phyloP scores from a whole-genome alignment of 2,888 invertebrate genomes.

The Herminia tarsipennalis region DNA sequence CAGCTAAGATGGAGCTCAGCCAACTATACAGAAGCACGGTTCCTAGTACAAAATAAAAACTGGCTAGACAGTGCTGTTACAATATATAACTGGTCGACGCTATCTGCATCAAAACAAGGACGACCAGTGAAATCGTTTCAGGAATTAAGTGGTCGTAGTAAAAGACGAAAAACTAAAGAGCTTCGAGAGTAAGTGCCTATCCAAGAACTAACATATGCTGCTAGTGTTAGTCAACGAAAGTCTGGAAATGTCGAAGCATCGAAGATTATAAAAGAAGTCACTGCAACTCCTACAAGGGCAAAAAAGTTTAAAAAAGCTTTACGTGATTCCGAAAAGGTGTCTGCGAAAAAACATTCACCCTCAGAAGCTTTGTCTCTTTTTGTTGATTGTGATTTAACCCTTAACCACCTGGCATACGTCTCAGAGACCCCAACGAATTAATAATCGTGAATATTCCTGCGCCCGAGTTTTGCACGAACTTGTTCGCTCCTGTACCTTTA shows the following conservation, averaged over 20 bases:
- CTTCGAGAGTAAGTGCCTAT: conserved; percentile 3
- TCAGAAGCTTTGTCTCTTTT: conserved; percentile 8
- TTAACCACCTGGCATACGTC: too few species aligned
- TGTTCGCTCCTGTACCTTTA: too few species aligned
- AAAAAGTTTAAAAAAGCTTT: too few species aligned
- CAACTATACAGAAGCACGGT: too few species aligned
- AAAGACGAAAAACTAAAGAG: neutral
- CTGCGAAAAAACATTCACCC: conserved; percentile 6
- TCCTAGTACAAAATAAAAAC: too few species aligned
- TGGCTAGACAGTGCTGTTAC: too few species aligned
- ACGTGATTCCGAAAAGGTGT: conserved; percentile 1
- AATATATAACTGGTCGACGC: too few species aligned
- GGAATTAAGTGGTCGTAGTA: neutral
- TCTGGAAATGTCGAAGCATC: conserved; percentile 4
- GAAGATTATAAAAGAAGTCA: conserved; percentile 12
- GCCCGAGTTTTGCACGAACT: too few species aligned
- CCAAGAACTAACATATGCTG: conserved; percentile 8
- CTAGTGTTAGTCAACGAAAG: neutral
- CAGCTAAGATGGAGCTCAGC: too few species aligned
- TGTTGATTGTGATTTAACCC: conserved; percentile 11
- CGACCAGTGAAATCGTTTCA: neutral
- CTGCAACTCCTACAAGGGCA: conserved; percentile 8
- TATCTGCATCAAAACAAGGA: neutral
- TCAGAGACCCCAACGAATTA: too few species aligned
- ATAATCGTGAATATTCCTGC: too few species aligned